These are phyloP conservation scores for Falco cherrug DNA, from an alignment of 2,797 vertebrate species.

Conservation along the genomic window DNA sequence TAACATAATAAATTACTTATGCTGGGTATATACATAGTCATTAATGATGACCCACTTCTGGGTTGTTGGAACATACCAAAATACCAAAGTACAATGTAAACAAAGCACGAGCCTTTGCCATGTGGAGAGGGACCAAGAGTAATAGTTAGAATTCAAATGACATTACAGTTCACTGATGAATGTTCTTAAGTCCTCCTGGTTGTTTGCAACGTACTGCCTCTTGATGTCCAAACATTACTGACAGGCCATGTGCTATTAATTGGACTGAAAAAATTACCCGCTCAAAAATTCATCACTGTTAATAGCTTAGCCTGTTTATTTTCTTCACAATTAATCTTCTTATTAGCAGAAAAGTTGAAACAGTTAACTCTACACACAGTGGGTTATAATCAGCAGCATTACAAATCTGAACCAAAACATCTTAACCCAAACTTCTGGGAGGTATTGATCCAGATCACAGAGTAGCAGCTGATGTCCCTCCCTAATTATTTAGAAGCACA, in stretches of 20 bases:
- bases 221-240: neutral
- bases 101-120: neutral
- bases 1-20: neutral
- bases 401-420: neutral
- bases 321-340: neutral
- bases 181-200: neutral
- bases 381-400: neutral
- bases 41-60: neutral
- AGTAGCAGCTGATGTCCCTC: neutral
- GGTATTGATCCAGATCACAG: neutral
- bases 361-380: neutral
- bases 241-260: neutral
- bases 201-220: neutral
- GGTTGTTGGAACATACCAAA: neutral
- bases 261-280: slow-evolving; percentile 1
- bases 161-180: neutral
- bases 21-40: neutral
- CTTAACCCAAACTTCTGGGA: neutral
- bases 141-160: neutral
- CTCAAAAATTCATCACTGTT: slow-evolving; percentile 10
- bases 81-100: slow-evolving; percentile 4
- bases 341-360: neutral
- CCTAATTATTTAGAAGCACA: neutral
- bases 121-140: neutral
- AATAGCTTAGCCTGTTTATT: neutral